Base-by-base conservation (phyloP, 2,888 invertebrate genomes). In the Orgyia antiqua region DNA sequence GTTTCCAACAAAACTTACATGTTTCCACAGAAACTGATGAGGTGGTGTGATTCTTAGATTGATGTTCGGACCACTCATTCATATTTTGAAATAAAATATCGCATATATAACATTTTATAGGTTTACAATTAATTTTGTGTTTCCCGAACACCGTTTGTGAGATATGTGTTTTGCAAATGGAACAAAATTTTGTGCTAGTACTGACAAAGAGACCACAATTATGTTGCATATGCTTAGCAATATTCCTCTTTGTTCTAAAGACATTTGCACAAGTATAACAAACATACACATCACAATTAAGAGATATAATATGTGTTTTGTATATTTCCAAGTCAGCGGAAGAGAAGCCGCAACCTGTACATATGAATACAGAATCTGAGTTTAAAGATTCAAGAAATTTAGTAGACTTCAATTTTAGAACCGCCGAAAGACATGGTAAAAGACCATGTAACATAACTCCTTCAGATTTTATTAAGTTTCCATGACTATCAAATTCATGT, bases 1-100 rank as follows among this genome's bases (percentile, higher is more conserved):
- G 70, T 32, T 60, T 66, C 1, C 48, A 43, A 20, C 84, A 84
- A 24, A 63, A 78, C 8, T 55, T 62, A 25, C 84, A 84, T 0
- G 37, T 31, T 10, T 51, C 39, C 0, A 80, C 29, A 1, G 57
- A 53, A 1, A 78, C 42, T 0, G 63, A 54, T 1, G 51, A 19
- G 1, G 13, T 13, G 0, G 68, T 65, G 32, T 84, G 83, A 0
- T 41, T 39, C 2, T 36, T 35, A 0, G 51, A 39, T 21, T 71
- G 72, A 29, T 84, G 83, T 2, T 48, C 40, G 0, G 74, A 57
- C 23, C 76, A 38, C 0, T 64, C 58, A 0, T 61, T 42, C 7
- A 80, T 47, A 0, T 56, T 36, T 1, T 45, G n/a, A 30, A 71
- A 80, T 0, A 33, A n/a, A 0, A 50, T 24, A 2, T 64, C 8